Percentiles rank a stretch among this genome's conserved stretches.
These are phyloP conservation scores for Melieria omissa DNA, from an alignment of 2,888 invertebrate species.

Conservation along the genomic window DNA sequence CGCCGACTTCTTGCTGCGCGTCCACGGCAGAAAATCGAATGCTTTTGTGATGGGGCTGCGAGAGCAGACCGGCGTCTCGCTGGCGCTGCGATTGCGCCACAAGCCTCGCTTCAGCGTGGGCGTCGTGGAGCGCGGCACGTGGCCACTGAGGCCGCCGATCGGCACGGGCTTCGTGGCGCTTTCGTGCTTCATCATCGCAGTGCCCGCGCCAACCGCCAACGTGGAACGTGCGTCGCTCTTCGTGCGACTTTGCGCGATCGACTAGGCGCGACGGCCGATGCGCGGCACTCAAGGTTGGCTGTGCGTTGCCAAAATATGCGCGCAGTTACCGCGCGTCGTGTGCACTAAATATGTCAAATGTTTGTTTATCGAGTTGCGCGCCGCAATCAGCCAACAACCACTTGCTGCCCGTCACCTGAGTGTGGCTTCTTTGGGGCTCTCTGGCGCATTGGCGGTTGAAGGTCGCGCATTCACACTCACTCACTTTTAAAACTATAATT, in stretches of 20 bases:
- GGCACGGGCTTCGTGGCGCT: constrained; percentile 45
- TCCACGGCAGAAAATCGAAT: constrained; percentile 65
- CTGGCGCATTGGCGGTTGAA: not conserved
- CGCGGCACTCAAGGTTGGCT: not conserved
- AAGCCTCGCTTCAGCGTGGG: constrained; percentile 36
- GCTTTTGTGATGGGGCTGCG: constrained; percentile 65
- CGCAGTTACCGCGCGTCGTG: no score
- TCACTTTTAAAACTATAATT: not conserved
- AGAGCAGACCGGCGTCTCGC: constrained; percentile 42
- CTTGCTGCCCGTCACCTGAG: no score
- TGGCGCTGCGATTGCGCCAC: constrained; percentile 42
- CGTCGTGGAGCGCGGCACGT: not conserved
- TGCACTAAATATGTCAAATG: no score
- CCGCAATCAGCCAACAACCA: no score
- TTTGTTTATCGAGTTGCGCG: no score
- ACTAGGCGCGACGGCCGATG: not conserved
- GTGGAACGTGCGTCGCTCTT: not conserved
- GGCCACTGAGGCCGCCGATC: constrained; percentile 30
- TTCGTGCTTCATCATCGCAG: constrained; percentile 59
- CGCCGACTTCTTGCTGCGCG: constrained; percentile 54
- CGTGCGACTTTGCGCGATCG: not conserved
- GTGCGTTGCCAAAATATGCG: not conserved
- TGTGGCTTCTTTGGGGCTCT: not conserved
- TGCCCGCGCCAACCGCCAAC: constrained; percentile 10
- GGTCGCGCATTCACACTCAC: not conserved